Evolutionary conservation across 1,140 invertebrate species (phyloP).

Genomic region (Camponotus pennsylvanicus): DNA sequence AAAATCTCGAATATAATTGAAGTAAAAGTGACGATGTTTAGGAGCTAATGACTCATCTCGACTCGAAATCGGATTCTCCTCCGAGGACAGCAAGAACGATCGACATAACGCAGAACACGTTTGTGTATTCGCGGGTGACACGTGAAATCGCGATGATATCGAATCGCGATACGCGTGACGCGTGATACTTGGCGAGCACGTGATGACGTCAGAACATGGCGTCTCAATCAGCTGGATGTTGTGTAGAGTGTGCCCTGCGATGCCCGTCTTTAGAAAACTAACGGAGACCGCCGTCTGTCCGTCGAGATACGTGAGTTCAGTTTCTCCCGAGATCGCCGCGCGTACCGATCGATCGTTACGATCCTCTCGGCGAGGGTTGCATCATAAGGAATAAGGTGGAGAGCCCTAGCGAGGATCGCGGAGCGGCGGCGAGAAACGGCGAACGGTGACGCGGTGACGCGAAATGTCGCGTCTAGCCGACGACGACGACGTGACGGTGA

Average conservation of each 20-base stretch:
- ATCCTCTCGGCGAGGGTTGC: neutral
- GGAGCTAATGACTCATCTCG: too few relatives aligned
- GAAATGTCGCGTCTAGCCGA: too few relatives aligned
- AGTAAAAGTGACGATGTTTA: too few relatives aligned
- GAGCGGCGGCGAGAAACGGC: neutral
- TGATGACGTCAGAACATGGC: conserved; percentile 85
- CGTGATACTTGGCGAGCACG: conserved; percentile 46
- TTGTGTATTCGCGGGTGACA: conserved; percentile 47
- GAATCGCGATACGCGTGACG: conserved; percentile 22
- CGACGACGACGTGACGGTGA: too few relatives aligned
- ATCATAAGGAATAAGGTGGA: too few relatives aligned
- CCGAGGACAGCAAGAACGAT: neutral
- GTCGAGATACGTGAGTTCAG: conserved; percentile 78
- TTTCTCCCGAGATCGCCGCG: neutral
- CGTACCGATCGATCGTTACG: neutral
- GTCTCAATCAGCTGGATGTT: conserved; percentile 85
- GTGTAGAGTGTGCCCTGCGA: conserved; percentile 83
- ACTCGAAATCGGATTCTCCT: too few relatives aligned
- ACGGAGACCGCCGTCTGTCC: conserved; percentile 74
- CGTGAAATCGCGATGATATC: conserved; percentile 40
- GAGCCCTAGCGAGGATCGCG: neutral
- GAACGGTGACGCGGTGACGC: too few relatives aligned
- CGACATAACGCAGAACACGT: neutral
- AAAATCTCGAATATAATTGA: too few relatives aligned
- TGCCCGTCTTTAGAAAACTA: conserved; percentile 78